Conservation (phyloP, 1,140 invertebrate genomes). For the Cyphomyrmex costatus region DNA sequence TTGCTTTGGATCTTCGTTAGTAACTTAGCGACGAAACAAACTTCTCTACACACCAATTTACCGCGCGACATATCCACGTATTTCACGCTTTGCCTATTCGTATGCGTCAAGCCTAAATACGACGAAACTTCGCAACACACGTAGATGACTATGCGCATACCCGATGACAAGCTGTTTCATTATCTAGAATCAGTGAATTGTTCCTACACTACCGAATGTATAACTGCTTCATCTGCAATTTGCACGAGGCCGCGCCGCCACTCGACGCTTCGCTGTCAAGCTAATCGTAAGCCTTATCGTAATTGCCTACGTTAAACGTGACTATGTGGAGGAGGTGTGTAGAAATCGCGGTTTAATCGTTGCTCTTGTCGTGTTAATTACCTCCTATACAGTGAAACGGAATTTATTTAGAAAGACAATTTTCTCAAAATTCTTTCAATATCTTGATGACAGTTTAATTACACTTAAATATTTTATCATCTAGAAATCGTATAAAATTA, state of each 20-base stretch:
- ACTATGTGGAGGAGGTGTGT: conserved; percentile 17
- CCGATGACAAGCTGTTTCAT: conserved; percentile 67
- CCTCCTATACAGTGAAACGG: not conserved
- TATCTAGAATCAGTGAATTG: conserved; percentile 67
- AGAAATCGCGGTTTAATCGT: conserved; percentile 36
- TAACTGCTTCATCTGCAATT: conserved; percentile 66
- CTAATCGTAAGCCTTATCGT: conserved; percentile 73
- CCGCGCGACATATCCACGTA: not conserved
- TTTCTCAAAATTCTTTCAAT: not conserved
- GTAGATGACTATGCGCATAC: conserved; percentile 35
- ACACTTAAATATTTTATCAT: conserved; percentile 3
- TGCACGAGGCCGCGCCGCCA: conserved; percentile 65
- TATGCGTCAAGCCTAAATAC: conserved; percentile 13
- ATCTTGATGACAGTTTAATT: not conserved
- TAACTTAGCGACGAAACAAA: not conserved
- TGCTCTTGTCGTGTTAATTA: conserved; percentile 51
- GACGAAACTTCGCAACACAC: conserved; percentile 30
- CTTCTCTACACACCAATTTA: not conserved
- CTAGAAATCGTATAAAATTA: not conserved
- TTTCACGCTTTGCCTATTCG: not conserved
- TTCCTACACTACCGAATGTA: conserved; percentile 53
- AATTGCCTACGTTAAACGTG: conserved; percentile 61
- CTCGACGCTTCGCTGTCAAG: conserved; percentile 69
- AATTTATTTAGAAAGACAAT: not conserved
- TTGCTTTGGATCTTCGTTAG: conserved; percentile 28